Base-by-base conservation (phyloP, 2,113 vertebrate genomes). In the Nansenia antarctica region DNA sequence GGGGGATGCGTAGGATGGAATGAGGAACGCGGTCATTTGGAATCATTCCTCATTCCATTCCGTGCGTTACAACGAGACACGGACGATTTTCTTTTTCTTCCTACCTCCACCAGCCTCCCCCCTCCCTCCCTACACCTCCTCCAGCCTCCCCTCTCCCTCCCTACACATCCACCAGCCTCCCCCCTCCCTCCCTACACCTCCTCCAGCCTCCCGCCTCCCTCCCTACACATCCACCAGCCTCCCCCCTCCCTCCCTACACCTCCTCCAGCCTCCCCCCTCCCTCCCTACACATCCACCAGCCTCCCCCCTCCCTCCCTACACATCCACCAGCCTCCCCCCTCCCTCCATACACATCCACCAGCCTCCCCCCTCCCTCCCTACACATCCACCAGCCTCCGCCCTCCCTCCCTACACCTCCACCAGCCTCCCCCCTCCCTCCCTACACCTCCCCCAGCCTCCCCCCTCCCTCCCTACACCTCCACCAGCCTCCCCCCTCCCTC, bases 241-340 rank as follows among this genome's bases (percentile, higher is more conserved):
- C 24, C 12, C 14, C 14, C 20, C 47, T 49, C 14, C 6, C 69
- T 62, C 58, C 29, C 9, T n/a, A n/a, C n/a, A n/a, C 39, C 18
- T 15, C 1, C 39, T 45, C 39, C 39, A 11, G 12, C 37, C 2
- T 8, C 15, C 7, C 37, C 37, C 7, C 37, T 42, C 7, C 1
- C 37, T 42, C 37, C 57, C 49, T 39, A 27, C 26, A 6, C 62
- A 59, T 31, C 32, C 49, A 77, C 66, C 68, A 45, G 35, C 32
- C 6, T 30, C 2, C 45, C 27, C 58, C 49, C 58, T 20, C 39
- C 18, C 57, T 67, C 66, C 70, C 80, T 62, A 79, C 75, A 52
- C 35, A 58, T 66, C 67, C 61, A 52, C 76, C 76, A 67, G 71
- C 70, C 71, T 72, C 27, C 27, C 52, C 4, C 18, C 24, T 18